Conservation (phyloP, 1,140 invertebrate genomes). For the Caenorhabditis briggsae region DNA sequence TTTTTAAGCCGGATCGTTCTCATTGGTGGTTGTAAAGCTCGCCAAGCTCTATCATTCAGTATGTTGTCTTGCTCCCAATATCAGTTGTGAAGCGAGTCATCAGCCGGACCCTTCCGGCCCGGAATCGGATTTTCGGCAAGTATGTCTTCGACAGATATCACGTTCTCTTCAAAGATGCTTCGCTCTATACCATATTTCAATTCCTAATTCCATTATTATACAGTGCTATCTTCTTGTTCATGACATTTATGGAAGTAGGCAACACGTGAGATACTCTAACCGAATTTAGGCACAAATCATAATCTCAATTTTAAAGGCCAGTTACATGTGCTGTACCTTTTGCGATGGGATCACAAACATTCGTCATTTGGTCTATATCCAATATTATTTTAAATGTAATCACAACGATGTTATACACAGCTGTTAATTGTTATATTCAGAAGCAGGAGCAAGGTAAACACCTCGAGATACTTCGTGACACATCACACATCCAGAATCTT, state of each 20-base stretch:
- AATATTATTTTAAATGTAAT: conserved; percentile 9
- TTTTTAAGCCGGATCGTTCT: no score
- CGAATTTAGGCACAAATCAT: not conserved
- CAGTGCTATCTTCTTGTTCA: not conserved
- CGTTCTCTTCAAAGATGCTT: not conserved
- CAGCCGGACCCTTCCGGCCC: no score
- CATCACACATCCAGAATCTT: no score
- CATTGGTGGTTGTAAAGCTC: no score
- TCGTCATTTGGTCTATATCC: conserved; percentile 15
- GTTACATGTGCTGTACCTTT: conserved; percentile 27
- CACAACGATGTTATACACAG: conserved; percentile 6
- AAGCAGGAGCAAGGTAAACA: conserved; percentile 15
- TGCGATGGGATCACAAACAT: not conserved
- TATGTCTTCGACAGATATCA: not conserved
- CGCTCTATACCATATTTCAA: not conserved
- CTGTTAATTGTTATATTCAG: conserved; percentile 2
- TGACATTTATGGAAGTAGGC: conserved; percentile 15
- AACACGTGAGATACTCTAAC: not conserved
- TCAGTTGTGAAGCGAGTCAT: no score
- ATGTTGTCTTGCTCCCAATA: no score
- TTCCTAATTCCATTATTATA: not conserved
- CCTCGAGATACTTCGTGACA: no score
- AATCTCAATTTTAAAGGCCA: conserved; percentile 2
- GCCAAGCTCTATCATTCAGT: no score
- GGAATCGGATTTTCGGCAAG: no score